Percentiles rank a stretch among this genome's conserved stretches.
These are phyloP conservation scores for Aphelenchoides avenae DNA, from an alignment of 1,140 invertebrate species.

Conservation along the genomic window DNA sequence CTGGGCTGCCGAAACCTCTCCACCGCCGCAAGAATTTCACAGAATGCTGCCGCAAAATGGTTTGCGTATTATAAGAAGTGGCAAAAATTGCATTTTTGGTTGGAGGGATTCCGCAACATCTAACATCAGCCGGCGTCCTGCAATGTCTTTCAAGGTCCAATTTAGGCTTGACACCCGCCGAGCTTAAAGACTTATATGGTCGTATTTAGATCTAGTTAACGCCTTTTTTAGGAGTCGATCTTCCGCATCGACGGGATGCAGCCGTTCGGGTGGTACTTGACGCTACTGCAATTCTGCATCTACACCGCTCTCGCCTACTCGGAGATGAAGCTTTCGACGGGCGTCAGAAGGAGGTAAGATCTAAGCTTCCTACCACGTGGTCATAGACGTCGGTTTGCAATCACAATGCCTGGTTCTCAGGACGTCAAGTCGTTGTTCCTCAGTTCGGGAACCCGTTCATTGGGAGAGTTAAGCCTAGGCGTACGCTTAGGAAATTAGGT, in stretches of 20 bases:
- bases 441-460: background rate
- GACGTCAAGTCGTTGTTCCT: too few relatives aligned
- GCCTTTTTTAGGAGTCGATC: conserved; percentile 72
- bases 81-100: background rate
- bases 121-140: too few relatives aligned
- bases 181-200: too few relatives aligned
- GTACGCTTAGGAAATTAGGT: background rate
- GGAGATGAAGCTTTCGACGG: conserved; percentile 69
- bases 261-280: conserved; percentile 84
- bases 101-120: too few relatives aligned
- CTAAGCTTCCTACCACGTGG: conserved; percentile 2
- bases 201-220: too few relatives aligned
- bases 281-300: conserved; percentile 81
- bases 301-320: conserved; percentile 76
- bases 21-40: too few relatives aligned
- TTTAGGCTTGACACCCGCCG: too few relatives aligned
- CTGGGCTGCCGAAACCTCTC: too few relatives aligned
- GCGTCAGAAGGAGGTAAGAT: conserved; percentile 69
- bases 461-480: background rate
- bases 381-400: background rate
- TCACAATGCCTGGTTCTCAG: too few relatives aligned
- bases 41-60: conserved; percentile 11
- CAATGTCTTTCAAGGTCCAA: too few relatives aligned
- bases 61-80: conserved; percentile 24
- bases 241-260: conserved; percentile 81